Evolutionary conservation across 2,888 invertebrate species (phyloP), one percentile per base, ranked within the genome.

Genomic region (Heliconius ethilla): DNA sequence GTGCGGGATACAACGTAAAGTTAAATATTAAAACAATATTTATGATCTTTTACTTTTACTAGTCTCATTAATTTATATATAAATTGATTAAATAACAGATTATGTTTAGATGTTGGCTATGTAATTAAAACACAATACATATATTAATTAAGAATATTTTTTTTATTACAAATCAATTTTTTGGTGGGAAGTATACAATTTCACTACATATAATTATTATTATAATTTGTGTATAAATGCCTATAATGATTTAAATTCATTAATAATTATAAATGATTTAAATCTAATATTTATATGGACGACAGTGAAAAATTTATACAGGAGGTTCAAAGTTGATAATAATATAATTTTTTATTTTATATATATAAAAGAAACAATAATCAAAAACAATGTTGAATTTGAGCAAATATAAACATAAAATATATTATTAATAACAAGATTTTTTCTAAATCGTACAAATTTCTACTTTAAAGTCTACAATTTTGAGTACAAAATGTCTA

Each of bases 361-460:
- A 27, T 27, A 4, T n/a, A n/a, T 55, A 11, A 4, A 59, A n/a
- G 4, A 59, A 59, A n/a, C 55, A 10, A 55, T 22, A 59, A 59
- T 59, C 10, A 55, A 55, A 55, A 55, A 63, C 27, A 63, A 15
- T 13, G 11, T 15, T 63, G 2, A 29, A 63, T 62, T 66, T 66
- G 66, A 66, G 66, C 66, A 66, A 51, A 27, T 18, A 9, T 3
- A 33, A 55, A 70, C 25, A 70, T 22, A 70, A 11, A 33, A 33
- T 29, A 70, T 25, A 45, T 69, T 22, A 9, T 15, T 3, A 15
- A 33, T 55, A 55, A 33, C 33, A 37, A 72, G 1, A 15, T 37
- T 33, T 70, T n/a, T 11, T 72, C 59, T 59, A 25, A 59, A 66
- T 45, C 25, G 45, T 78, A 78, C 73, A 78, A 78, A 78, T 63